phyloP scores from a whole-genome alignment of 2,888 invertebrate species.

The Epirrhoe alternata region DNA sequence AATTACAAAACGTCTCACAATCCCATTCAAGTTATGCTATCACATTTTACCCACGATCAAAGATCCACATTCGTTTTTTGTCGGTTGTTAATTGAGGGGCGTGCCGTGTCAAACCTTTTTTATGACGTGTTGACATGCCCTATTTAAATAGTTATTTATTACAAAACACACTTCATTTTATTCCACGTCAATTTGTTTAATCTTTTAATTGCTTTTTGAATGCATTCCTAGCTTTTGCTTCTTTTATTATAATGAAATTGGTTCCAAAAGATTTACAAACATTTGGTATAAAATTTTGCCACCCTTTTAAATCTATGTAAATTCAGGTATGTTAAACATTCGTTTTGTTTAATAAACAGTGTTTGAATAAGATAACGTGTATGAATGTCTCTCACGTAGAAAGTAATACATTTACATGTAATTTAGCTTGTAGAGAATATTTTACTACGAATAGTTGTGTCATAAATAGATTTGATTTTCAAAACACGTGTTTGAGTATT shows the following conservation, averaged over 20 bases:
- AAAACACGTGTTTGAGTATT: conserved; percentile 26
- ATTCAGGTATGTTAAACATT: neutral
- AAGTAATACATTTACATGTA: conserved; percentile 28
- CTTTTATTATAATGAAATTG: neutral
- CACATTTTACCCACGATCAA: conserved; percentile 42
- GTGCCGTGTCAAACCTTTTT: conserved; percentile 49
- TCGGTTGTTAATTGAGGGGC: conserved; percentile 50
- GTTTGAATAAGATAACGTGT: neutral
- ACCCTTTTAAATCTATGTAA: neutral
- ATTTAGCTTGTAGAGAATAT: conserved; percentile 24
- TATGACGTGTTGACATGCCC: conserved; percentile 50
- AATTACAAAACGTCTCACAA: conserved; percentile 8
- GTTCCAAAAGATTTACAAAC: neutral
- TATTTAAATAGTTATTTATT: conserved; percentile 38
- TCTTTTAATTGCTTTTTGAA: conserved; percentile 13
- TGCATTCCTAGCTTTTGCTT: neutral
- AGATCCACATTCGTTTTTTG: conserved; percentile 51
- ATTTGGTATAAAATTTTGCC: neutral
- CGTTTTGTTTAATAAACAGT: conserved; percentile 16
- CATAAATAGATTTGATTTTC: conserved; percentile 20
- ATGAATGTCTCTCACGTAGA: conserved; percentile 30
- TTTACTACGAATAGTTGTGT: conserved; percentile 4
- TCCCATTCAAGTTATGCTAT: conserved; percentile 20
- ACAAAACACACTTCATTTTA: conserved; percentile 21
- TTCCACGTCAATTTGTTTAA: conserved; percentile 4